Percentiles rank a stretch among this genome's conserved stretches.
Conservation (phyloP, 2,888 invertebrate genomes). For the Hyposoter dolosus region DNA sequence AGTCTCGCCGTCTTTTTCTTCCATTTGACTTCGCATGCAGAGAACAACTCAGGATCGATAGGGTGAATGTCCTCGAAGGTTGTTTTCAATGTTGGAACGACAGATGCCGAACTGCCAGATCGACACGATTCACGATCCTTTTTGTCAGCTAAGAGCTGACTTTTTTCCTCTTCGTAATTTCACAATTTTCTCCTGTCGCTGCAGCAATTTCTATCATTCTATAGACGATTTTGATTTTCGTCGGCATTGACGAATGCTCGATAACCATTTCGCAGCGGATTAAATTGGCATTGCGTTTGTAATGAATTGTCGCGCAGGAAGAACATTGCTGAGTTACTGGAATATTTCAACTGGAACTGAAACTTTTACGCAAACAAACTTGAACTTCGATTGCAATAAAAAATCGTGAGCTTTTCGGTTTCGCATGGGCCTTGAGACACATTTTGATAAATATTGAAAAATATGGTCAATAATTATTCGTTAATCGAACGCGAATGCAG, state of each 20-base stretch:
- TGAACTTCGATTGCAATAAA: not conserved
- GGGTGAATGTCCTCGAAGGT: slow-evolving; percentile 71
- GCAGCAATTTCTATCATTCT: not conserved
- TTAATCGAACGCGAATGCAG: too few relatives aligned
- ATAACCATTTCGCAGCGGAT: not conserved
- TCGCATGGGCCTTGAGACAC: too few relatives aligned
- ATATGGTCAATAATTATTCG: too few relatives aligned
- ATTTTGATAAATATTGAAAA: too few relatives aligned
- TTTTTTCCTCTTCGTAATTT: slow-evolving; percentile 20
- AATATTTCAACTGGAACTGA: not conserved
- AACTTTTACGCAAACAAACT: not conserved
- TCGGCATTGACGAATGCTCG: not conserved
- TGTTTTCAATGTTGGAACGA: slow-evolving; percentile 46
- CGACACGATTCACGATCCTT: slow-evolving; percentile 54
- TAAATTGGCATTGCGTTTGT: not conserved
- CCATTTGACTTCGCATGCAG: slow-evolving; percentile 36
- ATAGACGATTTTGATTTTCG: not conserved
- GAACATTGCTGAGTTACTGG: not conserved
- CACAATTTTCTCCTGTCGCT: not conserved
- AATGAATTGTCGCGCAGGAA: not conserved
- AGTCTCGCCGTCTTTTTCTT: slow-evolving; percentile 26
- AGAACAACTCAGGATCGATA: slow-evolving; percentile 70
- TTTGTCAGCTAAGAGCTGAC: slow-evolving; percentile 13
- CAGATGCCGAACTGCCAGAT: slow-evolving; percentile 65
- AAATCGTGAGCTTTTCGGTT: too few relatives aligned